Conservation (phyloP, 1,140 invertebrate genomes). For the Sarcophaga bullata region DNA sequence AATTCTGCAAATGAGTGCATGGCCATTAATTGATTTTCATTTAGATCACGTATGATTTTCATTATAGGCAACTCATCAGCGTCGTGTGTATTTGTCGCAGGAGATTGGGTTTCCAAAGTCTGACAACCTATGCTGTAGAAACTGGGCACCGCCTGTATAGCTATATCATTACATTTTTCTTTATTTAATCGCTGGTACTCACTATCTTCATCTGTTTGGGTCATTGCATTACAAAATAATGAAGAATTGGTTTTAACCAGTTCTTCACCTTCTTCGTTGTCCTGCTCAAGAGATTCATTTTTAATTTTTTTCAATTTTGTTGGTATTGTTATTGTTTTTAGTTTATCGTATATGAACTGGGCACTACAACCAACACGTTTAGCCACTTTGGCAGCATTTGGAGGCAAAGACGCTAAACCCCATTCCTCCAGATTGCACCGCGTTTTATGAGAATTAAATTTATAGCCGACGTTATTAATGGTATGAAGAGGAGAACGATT, state of each 20-base stretch:
- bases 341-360: slow-evolving; percentile 16
- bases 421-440: slow-evolving; percentile 43
- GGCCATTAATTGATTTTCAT: slow-evolving; percentile 45
- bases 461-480: slow-evolving; percentile 42
- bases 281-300: not conserved
- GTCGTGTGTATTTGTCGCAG: not conserved
- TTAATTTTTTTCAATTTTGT: slow-evolving; percentile 40
- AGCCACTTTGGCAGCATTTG: slow-evolving; percentile 29
- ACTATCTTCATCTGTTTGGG: slow-evolving; percentile 39
- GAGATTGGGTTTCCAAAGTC: slow-evolving; percentile 7
- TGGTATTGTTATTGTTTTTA: slow-evolving; percentile 28
- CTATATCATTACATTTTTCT: slow-evolving; percentile 23
- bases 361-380: slow-evolving; percentile 38
- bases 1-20: slow-evolving; percentile 43
- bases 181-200: not conserved
- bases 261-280: slow-evolving; percentile 9
- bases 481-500: slow-evolving; percentile 45
- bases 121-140: slow-evolving; percentile 27
- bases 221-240: slow-evolving; percentile 27
- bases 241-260: slow-evolving; percentile 10
- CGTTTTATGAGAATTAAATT: slow-evolving; percentile 41
- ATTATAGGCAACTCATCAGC: slow-evolving; percentile 41
- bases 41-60: slow-evolving; percentile 34
- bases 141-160: slow-evolving; percentile 21
- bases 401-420: slow-evolving; percentile 40